Evolutionary conservation across 2,797 vertebrate species (phyloP), one percentile per base, ranked within the genome.

Genomic region (Sciurus carolinensis): DNA sequence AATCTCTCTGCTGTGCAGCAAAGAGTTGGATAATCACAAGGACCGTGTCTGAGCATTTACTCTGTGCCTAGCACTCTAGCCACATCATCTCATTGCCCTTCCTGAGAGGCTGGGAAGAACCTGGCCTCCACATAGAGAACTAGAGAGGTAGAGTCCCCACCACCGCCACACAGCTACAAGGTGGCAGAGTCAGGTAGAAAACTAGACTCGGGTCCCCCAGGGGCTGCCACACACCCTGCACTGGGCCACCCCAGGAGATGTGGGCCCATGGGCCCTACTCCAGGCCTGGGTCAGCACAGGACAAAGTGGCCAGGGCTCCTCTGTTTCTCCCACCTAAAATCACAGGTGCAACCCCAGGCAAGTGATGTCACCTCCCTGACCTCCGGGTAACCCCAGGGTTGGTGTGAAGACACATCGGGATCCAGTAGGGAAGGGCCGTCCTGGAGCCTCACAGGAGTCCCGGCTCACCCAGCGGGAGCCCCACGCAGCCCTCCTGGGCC

Each of bases 1-100:
- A 9, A 9, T 47, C 44, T 47, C 44, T 47, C 44, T 47, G 44
- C 9, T 9, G 9, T 47, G 44, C 44, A 47, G 7, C 44, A 47
- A 47, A 47, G 9, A 47, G 44, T 47, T 47, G 44, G 44, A 47
- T 47, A 47, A 47, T 44, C 44, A 9, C 33, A 5, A 67, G 18
- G 59, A 30, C n/a, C 13, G 3, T 28, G 28, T 17, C 30, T 26
- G 18, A 67, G 59, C 18, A 18, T 47, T 76, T 54, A 11, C 90
- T 73, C 2, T 24, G 11, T 2, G 17, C 4, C 3, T 1, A 4
- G n/a, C 18, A 9, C 30, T n/a, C 54, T 22, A 8, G 7, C 20
- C 20, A 7, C 54, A 57, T 57, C 20, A 57, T 8, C 54, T 17
- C 0, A 2, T 17, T 22, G 54, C 54, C 20, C 54, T 57, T 57